Conservation (phyloP, 2,888 invertebrate species). For the Scelioninae gen. 2 region DNA sequence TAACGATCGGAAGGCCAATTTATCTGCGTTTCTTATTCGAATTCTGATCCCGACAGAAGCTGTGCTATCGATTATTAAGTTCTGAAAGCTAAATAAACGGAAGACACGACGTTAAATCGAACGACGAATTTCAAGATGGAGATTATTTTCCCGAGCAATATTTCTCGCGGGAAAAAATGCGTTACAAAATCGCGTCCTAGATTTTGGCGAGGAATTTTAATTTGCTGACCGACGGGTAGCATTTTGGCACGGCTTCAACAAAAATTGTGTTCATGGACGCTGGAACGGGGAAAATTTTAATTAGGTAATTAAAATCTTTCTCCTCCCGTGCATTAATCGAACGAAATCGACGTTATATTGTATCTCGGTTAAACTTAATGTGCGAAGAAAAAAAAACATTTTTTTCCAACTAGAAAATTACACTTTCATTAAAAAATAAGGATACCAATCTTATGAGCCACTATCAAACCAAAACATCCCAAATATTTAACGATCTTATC, state of each 20-base stretch:
- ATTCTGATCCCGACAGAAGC: too few species aligned
- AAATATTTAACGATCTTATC: conserved; percentile 17
- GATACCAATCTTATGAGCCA: conserved; percentile 19
- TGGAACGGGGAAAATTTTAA: conserved; percentile 15
- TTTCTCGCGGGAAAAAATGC: conserved; percentile 3
- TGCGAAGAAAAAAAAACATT: neutral
- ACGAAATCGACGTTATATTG: too few species aligned
- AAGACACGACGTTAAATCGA: too few species aligned
- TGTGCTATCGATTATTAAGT: too few species aligned
- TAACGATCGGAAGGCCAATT: too few species aligned
- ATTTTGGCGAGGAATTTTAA: conserved; percentile 34
- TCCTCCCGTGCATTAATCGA: neutral
- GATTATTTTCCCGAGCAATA: neutral
- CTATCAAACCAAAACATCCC: conserved; percentile 7
- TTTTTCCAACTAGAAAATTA: too few species aligned
- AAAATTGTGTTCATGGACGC: conserved; percentile 9
- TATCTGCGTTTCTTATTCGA: too few species aligned
- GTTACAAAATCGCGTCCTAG: conserved; percentile 28
- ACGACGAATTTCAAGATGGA: too few species aligned
- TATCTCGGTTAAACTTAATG: too few species aligned
- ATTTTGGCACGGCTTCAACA: conserved; percentile 29
- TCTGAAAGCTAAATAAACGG: too few species aligned
- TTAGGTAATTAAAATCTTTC: neutral
- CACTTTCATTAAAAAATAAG: conserved; percentile 16
- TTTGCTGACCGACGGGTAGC: conserved; percentile 31